Evolutionary conservation across 2,113 vertebrate genomes (phyloP), one percentile per base, ranked within the genome.

Genomic region (Upupa epops): DNA sequence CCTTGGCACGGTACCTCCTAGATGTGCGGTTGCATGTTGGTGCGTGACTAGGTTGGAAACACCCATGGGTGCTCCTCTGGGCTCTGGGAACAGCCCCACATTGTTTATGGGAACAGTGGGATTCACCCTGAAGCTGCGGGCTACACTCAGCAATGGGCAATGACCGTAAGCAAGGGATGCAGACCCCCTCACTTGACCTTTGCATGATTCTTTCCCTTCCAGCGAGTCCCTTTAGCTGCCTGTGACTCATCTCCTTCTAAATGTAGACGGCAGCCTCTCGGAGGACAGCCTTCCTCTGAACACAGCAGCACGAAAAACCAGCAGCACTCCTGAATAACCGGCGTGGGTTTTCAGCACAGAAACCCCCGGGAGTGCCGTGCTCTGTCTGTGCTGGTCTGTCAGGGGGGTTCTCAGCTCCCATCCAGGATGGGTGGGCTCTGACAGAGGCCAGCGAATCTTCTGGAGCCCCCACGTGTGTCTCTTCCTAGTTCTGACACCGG

Each of bases 191-290:
- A 21, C 52, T 45, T 79, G 90, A 88, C 90, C 88, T 95, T 83
- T 89, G 28, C 58, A n/a, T 72, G 61, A 79, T 93, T 94, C 68
- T 88, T 94, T 83, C 56, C 56, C 34, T 94, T 90, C 66, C 80
- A 92, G 20, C 86, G 90, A 95, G 83, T 90, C 76, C 58, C 31
- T 80, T 93, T 95, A 90, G 60, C 93, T 91, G 88, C 79, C 60
- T 86, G 83, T 96, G 94, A 91, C 85, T 96, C 95, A 95, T 96
- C 85, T 72, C 36, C 31, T 59, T 80, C 92, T 95, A 95, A 95
- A 95, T 72, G 90, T 59, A 90, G 92, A 17, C 83, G 59, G n/a
- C 32, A 58, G 90, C 70, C 79, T 94, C 92, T 92, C 93, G 14
- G 71, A 93, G 94, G 92, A 95, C 88, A 55, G 76, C 70, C 76